These are phyloP conservation scores for Orestias chungarensis DNA, from an alignment of 2,797 vertebrate species.

Conservation along the genomic window DNA sequence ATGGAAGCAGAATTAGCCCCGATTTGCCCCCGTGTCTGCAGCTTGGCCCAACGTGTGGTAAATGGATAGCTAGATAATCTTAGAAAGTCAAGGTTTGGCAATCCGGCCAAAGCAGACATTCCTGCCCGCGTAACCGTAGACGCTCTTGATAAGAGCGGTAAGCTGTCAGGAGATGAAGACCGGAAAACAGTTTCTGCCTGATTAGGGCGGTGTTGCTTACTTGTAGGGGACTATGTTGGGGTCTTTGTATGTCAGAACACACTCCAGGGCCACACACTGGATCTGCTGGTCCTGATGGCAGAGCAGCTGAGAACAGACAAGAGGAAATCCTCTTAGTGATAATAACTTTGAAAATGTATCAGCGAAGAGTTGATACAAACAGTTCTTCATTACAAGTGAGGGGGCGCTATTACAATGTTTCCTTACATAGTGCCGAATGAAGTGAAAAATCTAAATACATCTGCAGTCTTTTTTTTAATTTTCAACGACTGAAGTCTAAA, in stretches of 20 bases:
- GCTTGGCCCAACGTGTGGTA: conserved; percentile 9
- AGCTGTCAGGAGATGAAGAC: conserved; percentile 29
- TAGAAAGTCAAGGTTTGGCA: conserved; percentile 11
- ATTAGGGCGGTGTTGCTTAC: conserved; percentile 72
- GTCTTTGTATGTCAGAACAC: conserved; percentile 92
- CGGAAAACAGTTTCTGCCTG: neutral
- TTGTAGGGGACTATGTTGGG: conserved; percentile 89
- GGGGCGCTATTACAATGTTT: no score
- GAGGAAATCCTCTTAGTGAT: neutral
- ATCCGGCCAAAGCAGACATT: conserved; percentile 33
- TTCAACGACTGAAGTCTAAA: no score
- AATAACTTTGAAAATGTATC: neutral
- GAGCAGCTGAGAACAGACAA: conserved; percentile 80
- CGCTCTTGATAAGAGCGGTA: conserved; percentile 17
- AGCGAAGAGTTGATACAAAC: neutral
- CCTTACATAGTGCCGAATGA: no score
- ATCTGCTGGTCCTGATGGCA: conserved; percentile 94
- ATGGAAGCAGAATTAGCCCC: neutral
- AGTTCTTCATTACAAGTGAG: no score
- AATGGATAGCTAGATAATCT: conserved; percentile 50
- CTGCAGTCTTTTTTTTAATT: neutral
- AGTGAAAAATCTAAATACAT: no score
- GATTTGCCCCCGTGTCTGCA: conserved; percentile 35
- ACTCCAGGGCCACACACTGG: conserved; percentile 90
- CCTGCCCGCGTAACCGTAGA: conserved; percentile 56